A percentile compares a stretch with the other conserved stretches of the same genome.
These are phyloP conservation scores for Drosophila dives DNA, from an alignment of 2,888 invertebrate genomes.

Conservation along the genomic window DNA sequence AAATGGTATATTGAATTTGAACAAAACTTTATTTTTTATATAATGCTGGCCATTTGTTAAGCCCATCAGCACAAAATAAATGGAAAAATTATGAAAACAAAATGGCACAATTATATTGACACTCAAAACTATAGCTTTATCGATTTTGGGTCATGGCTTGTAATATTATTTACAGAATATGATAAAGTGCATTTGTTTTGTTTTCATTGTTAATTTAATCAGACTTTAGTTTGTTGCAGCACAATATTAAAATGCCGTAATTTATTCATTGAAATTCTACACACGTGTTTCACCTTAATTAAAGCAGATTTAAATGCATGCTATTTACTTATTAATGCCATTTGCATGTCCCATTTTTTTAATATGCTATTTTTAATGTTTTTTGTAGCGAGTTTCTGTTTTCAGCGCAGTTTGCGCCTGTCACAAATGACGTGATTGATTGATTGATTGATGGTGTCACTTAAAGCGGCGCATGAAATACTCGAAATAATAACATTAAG, in stretches of 20 bases:
- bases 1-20: slow-evolving; percentile 50
- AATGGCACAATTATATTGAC: slow-evolving; percentile 1
- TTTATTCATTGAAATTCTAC: slow-evolving; percentile 29
- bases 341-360: slow-evolving; percentile 30
- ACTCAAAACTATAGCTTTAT: background rate
- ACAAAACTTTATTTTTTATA: slow-evolving; percentile 26
- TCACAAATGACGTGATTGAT: slow-evolving; percentile 64
- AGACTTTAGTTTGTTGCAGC: slow-evolving; percentile 8
- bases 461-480: slow-evolving; percentile 58
- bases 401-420: slow-evolving; percentile 30
- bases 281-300: slow-evolving; percentile 50
- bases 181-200: background rate
- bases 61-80: background rate
- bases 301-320: slow-evolving; percentile 55
- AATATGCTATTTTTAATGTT: background rate
- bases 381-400: slow-evolving; percentile 24
- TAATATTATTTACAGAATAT: background rate
- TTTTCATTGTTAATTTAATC: background rate
- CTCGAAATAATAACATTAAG: slow-evolving; percentile 53
- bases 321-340: slow-evolving; percentile 56
- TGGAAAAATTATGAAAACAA: background rate
- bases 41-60: background rate
- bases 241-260: slow-evolving; percentile 22
- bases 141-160: background rate
- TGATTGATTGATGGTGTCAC: slow-evolving; percentile 73